A percentile compares a stretch with the other conserved stretches of the same genome.
Evolutionary conservation across 92 coral and sea anemone genomes (phyloP).

Genomic region (Micromussa lordhowensis): DNA sequence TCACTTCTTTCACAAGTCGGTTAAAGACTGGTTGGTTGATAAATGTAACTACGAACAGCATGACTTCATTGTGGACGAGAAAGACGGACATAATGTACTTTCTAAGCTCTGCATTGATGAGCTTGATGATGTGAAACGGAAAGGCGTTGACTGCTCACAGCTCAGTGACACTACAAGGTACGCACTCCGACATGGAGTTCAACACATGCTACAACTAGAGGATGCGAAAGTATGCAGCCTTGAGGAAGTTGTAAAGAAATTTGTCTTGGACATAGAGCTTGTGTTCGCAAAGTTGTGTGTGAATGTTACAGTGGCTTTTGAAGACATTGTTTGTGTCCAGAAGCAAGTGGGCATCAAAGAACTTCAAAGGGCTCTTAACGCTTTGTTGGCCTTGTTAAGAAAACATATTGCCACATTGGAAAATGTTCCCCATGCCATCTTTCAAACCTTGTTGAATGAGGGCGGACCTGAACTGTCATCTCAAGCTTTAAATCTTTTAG

Average conservation of each 20-base stretch:
- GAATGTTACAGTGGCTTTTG: background rate
- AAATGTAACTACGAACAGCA: no score
- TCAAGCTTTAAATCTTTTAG: conserved; percentile 12
- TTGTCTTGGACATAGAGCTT: background rate
- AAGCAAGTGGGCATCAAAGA: background rate
- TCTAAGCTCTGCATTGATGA: conserved; percentile 32
- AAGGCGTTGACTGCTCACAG: background rate
- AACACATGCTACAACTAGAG: conserved; percentile 10
- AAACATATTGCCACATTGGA: background rate
- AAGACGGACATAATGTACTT: conserved; percentile 49
- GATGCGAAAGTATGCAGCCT: background rate
- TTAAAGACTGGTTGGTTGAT: no score
- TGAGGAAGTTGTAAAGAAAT: background rate
- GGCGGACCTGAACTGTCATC: background rate
- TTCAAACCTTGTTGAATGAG: no score
- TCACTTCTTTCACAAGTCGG: no score
- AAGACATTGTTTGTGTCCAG: conserved; percentile 1
- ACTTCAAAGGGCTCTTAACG: background rate
- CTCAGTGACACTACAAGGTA: background rate
- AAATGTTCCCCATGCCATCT: background rate
- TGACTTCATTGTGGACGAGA: conserved; percentile 26
- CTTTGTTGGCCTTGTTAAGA: background rate
- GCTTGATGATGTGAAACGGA: conserved; percentile 24
- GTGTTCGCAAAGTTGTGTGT: conserved; percentile 15
- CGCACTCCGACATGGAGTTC: conserved; percentile 20